These are phyloP conservation scores for Mellilla xanthometata DNA, from an alignment of 2,888 invertebrate genomes.

Conservation along the genomic window DNA sequence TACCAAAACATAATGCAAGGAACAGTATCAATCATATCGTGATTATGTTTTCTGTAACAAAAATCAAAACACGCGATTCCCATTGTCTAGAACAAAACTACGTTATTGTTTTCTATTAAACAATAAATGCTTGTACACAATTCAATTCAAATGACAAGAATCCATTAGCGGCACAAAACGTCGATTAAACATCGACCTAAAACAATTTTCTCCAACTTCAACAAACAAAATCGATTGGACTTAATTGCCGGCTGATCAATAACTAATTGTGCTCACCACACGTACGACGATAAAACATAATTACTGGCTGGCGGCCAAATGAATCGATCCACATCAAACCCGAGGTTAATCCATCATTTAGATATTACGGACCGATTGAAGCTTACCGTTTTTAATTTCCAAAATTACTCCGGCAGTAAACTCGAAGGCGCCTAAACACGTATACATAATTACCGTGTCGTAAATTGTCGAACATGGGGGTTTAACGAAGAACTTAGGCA, in stretches of 20 bases:
- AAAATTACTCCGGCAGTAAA: slow-evolving; percentile 70
- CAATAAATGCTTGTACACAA: slow-evolving; percentile 48
- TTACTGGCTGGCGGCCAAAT: slow-evolving; percentile 81
- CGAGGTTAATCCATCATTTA: slow-evolving; percentile 81
- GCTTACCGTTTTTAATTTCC: slow-evolving; percentile 81
- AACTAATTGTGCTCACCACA: slow-evolving; percentile 81
- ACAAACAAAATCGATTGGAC: slow-evolving; percentile 81
- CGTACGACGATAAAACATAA: slow-evolving; percentile 80
- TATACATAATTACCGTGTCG: slow-evolving; percentile 75
- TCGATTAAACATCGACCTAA: slow-evolving; percentile 75
- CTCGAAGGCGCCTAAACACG: slow-evolving; percentile 68
- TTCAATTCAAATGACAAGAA: slow-evolving; percentile 65
- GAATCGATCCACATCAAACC: slow-evolving; percentile 80
- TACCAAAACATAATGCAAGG: no score
- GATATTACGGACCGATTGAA: slow-evolving; percentile 78
- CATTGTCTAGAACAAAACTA: slow-evolving; percentile 35
- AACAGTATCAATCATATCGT: neutral
- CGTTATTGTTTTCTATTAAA: slow-evolving; percentile 61
- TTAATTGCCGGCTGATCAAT: slow-evolving; percentile 81
- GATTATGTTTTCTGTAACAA: slow-evolving; percentile 5
- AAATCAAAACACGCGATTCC: slow-evolving; percentile 28
- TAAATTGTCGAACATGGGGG: slow-evolving; percentile 73
- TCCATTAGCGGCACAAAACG: slow-evolving; percentile 74
- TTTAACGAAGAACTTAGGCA: slow-evolving; percentile 42
- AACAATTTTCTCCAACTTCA: slow-evolving; percentile 82